Conservation (phyloP, 2,888 invertebrate species). For the Orthosia cruda region DNA sequence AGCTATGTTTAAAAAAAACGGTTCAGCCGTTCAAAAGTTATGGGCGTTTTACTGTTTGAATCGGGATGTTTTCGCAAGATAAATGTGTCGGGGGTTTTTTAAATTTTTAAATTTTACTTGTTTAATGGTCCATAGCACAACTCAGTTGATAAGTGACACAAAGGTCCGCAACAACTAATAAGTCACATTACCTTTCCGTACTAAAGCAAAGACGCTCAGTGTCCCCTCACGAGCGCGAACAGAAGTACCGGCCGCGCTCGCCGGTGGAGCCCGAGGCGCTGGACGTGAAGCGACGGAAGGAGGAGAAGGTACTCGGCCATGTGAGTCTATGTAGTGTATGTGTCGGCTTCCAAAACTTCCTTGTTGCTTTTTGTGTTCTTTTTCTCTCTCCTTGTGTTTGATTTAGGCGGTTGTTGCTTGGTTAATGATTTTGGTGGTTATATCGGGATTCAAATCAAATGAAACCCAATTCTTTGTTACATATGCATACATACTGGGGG, state of each 20-base stretch:
- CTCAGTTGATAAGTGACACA: neutral
- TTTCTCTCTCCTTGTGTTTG: conserved; percentile 31
- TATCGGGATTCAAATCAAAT: no score
- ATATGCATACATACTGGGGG: no score
- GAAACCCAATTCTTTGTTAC: no score
- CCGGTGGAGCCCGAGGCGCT: conserved; percentile 94
- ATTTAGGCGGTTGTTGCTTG: conserved; percentile 59
- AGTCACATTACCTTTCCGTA: no score
- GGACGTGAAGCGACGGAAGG: conserved; percentile 95
- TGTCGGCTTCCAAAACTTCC: conserved; percentile 78
- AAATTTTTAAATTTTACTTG: no score
- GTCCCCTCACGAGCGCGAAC: conserved; percentile 95
- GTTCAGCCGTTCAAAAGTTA: no score
- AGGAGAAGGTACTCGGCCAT: conserved; percentile 96
- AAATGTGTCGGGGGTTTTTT: no score
- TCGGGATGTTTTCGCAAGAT: no score
- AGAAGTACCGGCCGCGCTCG: conserved; percentile 95
- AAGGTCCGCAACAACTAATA: no score
- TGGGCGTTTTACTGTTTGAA: no score
- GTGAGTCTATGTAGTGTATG: conserved; percentile 93
- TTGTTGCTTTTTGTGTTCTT: conserved; percentile 67
- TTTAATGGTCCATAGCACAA: neutral
- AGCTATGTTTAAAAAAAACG: no score
- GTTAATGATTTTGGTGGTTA: neutral
- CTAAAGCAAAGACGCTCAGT: conserved; percentile 93